These are phyloP conservation scores for Spea bombifrons DNA, from an alignment of 2,113 vertebrate genomes.

Conservation along the genomic window DNA sequence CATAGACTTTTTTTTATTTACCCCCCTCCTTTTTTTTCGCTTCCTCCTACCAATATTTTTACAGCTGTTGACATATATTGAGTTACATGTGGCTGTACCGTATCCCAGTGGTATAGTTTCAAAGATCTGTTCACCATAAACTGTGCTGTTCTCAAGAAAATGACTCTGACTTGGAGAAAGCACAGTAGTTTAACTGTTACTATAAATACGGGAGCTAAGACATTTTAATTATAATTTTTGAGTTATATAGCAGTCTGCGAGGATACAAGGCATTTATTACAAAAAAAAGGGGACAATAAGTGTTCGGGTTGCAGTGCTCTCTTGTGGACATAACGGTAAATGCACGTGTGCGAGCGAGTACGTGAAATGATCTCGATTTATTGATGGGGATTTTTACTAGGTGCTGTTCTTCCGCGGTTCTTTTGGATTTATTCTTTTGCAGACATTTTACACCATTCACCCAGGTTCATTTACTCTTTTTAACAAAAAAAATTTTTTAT, in stretches of 20 bases:
- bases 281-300: conserved; percentile 58
- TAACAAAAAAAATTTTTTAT: too few relatives aligned
- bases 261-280: conserved; percentile 69
- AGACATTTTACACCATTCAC: not conserved
- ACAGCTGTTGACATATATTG: conserved; percentile 89
- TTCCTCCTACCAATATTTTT: conserved; percentile 77
- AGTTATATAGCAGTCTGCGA: conserved; percentile 71
- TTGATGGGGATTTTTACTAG: conserved; percentile 21
- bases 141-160: conserved; percentile 77
- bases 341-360: conserved; percentile 52
- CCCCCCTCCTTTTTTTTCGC: conserved; percentile 41
- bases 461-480: too few relatives aligned
- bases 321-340: conserved; percentile 69
- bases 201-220: conserved; percentile 81
- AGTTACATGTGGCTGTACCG: conserved; percentile 81
- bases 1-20: conserved; percentile 59
- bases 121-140: conserved; percentile 83
- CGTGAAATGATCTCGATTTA: not conserved
- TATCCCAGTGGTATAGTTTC: conserved; percentile 75
- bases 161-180: conserved; percentile 75
- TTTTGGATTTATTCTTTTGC: not conserved
- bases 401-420: not conserved
- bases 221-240: conserved; percentile 85
- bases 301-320: conserved; percentile 66
- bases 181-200: conserved; percentile 80